A percentile compares a stretch with the other conserved stretches of the same genome.
phyloP scores from a whole-genome alignment of 2,888 invertebrate species.

The Malacosoma neustria region DNA sequence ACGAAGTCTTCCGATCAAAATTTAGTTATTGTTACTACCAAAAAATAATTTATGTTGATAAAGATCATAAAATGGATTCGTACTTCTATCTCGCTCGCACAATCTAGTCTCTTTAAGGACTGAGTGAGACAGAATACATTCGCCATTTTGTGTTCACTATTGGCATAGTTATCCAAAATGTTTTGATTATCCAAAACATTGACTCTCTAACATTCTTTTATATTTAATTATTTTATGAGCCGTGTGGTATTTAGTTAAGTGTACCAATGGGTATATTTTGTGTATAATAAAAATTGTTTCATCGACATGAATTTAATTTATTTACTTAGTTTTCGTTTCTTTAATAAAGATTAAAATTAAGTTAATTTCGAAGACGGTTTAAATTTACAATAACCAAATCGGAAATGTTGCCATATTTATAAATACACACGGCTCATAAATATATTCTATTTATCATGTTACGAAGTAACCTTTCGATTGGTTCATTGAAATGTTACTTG shows the following conservation, averaged over 20 bases:
- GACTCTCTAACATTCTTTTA: slow-evolving; percentile 8
- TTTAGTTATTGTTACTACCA: neutral
- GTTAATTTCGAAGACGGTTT: too few relatives aligned
- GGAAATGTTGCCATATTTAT: slow-evolving; percentile 6
- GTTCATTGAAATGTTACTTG: neutral
- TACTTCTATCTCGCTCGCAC: neutral
- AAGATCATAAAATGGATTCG: neutral
- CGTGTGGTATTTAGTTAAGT: neutral
- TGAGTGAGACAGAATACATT: neutral
- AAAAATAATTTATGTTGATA: neutral
- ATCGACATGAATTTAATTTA: too few relatives aligned
- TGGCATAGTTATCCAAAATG: slow-evolving; percentile 10
- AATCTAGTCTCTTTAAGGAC: neutral
- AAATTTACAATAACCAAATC: too few relatives aligned
- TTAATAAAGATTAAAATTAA: too few relatives aligned
- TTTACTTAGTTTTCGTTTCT: too few relatives aligned
- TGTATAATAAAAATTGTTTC: too few relatives aligned
- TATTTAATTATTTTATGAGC: neutral
- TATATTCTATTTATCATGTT: neutral
- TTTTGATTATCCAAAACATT: slow-evolving; percentile 9
- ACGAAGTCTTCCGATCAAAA: too few relatives aligned
- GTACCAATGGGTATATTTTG: too few relatives aligned
- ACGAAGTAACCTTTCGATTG: neutral
- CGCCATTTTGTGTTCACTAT: slow-evolving; percentile 9
- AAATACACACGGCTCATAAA: neutral